Base-by-base conservation (phyloP, 2,113 vertebrate species). In the Perca fluviatilis region DNA sequence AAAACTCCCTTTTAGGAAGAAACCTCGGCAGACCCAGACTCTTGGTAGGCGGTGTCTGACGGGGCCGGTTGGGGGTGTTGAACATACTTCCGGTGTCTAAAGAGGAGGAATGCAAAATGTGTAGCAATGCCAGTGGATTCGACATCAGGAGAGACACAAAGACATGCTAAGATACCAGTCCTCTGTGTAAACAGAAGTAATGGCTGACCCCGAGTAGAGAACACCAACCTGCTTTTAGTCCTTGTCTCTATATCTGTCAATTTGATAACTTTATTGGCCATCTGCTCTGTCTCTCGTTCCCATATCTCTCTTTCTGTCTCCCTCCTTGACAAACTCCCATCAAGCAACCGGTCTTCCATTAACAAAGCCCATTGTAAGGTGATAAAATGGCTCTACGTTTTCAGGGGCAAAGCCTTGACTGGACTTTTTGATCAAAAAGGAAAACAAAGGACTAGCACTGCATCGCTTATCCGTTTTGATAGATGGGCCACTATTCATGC, bases 381-480 rank as follows among this genome's bases (percentile, higher is more conserved):
- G 70, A 92, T 62, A 82, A 87, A 86, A 63, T 6, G 21, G 33
- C 43, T 47, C 54, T 27, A 56, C 50, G 57, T 79, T 78, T 89
- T 66, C 40, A 13, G 33, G 50, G 63, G 68, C 58, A 83, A 78
- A 75, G 63, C 50, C 60, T 56, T 13, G 19, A 82, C 51, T 67
- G 9, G 21, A 63, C 51, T 54, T 69, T 68, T 79, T 64, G 43
- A 72, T 75, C 14, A 61, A 60, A 66, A 75, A 63, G 18, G 74
- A 74, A 82, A 86, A 86, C 50, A 60, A 56, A 54, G 54, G 72
- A 33, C 50, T 21, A 36, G 49, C 27, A 23, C 1, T 40, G 63
- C 61, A 50, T 66, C 65, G 30, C 67, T 61, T 82, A 86, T 74
- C 46, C n/a, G 0, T 43, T 40, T 43, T 83, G 16, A 85, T 25